Conservation (phyloP, 2,797 vertebrate species). For the Myripristis jacobus region DNA sequence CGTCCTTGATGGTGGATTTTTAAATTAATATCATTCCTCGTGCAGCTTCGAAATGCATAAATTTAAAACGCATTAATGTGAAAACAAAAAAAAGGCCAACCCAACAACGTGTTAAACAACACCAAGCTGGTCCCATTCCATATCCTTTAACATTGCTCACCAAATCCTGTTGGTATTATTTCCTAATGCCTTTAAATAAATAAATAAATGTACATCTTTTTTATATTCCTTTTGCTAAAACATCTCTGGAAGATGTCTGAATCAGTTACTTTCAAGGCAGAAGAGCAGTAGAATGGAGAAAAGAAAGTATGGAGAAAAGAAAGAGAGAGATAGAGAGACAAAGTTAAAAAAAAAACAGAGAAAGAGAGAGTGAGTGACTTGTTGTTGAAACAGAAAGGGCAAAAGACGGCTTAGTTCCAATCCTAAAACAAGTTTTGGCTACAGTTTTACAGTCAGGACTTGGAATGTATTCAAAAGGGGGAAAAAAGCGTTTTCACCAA, state of each 20-base stretch:
- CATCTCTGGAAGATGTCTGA: constrained; percentile 54
- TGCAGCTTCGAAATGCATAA: too few relatives aligned
- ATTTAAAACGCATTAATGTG: too few relatives aligned
- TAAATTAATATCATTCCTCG: too few relatives aligned
- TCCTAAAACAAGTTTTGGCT: constrained; percentile 51
- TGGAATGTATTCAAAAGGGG: constrained; percentile 53
- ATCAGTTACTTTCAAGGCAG: constrained; percentile 62
- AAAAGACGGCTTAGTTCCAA: constrained; percentile 60
- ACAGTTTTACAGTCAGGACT: constrained; percentile 55
- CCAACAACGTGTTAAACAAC: constrained; percentile 12
- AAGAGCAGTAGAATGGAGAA: constrained; percentile 33
- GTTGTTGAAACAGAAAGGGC: constrained; percentile 63
- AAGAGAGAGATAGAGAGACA: constrained; percentile 9
- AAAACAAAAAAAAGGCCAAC: background rate
- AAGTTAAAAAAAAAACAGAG: constrained; percentile 55
- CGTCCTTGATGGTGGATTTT: background rate
- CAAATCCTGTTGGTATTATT: constrained; percentile 3
- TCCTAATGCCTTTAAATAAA: too few relatives aligned
- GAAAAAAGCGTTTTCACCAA: constrained; percentile 32
- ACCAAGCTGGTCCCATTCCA: constrained; percentile 10
- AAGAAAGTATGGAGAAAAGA: constrained; percentile 38
- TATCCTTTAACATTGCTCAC: constrained; percentile 3
- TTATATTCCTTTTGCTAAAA: constrained; percentile 23
- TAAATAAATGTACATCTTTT: too few relatives aligned
- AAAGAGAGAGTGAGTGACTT: constrained; percentile 22